Percentiles rank a stretch among this genome's conserved stretches.
Evolutionary conservation across 2,888 invertebrate genomes (phyloP).

Genomic region (Tromatobia lineatoria): DNA sequence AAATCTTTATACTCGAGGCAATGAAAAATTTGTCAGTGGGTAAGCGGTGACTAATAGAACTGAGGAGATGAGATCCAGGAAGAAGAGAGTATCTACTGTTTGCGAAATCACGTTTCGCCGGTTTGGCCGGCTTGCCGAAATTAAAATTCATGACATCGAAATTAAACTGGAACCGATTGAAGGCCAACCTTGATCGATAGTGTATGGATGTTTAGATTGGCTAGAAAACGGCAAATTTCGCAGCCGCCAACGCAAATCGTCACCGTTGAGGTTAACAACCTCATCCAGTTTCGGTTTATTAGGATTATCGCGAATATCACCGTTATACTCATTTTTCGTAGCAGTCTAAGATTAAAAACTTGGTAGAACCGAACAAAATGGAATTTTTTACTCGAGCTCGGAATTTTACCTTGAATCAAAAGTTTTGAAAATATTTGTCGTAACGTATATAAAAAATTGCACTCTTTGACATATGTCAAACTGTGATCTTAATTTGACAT

Average conservation of each 20-base stretch:
- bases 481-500: too few relatives aligned
- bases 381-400: neutral
- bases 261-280: constrained; percentile 26
- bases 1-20: neutral
- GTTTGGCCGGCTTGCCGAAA: neutral
- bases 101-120: neutral
- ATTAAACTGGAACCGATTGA: constrained; percentile 36
- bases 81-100: neutral
- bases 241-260: constrained; percentile 9
- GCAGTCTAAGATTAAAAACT: too few relatives aligned
- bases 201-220: constrained; percentile 22
- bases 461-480: neutral
- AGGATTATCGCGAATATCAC: neutral
- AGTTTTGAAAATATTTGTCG: too few relatives aligned
- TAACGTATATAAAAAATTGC: too few relatives aligned
- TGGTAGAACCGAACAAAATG: too few relatives aligned
- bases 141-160: constrained; percentile 59
- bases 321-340: neutral
- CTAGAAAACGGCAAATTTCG: constrained; percentile 22
- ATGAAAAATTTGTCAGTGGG: neutral
- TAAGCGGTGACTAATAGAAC: neutral
- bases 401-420: too few relatives aligned
- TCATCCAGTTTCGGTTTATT: constrained; percentile 15
- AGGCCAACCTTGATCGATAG: constrained; percentile 40
- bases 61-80: constrained; percentile 4